These are phyloP conservation scores for Notolabrus celidotus DNA, from an alignment of 2,797 vertebrate genomes.

Conservation along the genomic window DNA sequence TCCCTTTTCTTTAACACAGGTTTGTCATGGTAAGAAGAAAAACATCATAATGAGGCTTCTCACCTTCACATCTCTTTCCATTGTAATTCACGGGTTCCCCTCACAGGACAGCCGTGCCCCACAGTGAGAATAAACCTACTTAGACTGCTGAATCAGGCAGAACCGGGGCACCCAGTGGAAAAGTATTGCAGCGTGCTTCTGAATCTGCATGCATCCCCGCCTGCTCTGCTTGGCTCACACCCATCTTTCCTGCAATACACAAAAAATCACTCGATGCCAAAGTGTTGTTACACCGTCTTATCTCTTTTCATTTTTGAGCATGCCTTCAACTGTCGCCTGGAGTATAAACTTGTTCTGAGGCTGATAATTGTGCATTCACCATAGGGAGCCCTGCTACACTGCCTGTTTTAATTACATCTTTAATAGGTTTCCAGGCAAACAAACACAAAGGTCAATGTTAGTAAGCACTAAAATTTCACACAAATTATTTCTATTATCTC, in stretches of 20 bases:
- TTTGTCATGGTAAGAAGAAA: conserved; percentile 12
- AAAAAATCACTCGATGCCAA: conserved; percentile 29
- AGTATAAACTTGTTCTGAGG: conserved; percentile 59
- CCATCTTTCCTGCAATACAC: conserved; percentile 30
- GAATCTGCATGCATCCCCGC: conserved; percentile 37
- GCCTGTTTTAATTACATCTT: conserved; percentile 76
- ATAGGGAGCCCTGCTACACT: conserved; percentile 50
- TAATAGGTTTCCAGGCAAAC: conserved; percentile 74
- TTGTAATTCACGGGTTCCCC: conserved; percentile 50
- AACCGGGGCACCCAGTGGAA: conserved; percentile 64
- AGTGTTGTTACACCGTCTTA: conserved; percentile 38
- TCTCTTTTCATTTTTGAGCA: conserved; percentile 53
- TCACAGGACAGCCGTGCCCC: conserved; percentile 46
- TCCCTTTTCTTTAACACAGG: conserved; percentile 19
- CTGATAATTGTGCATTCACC: conserved; percentile 72
- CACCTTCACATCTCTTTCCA: conserved; percentile 50
- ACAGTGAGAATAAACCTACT: conserved; percentile 56
- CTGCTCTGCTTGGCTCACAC: conserved; percentile 21
- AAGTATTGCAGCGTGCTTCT: conserved; percentile 41
- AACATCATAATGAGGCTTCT: conserved; percentile 37
- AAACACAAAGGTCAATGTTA: conserved; percentile 65
- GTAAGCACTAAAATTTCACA: conserved; percentile 42
- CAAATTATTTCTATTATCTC: conserved; percentile 58
- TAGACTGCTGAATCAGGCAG: conserved; percentile 71
- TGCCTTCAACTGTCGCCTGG: conserved; percentile 36